Evolutionary conservation across 1,140 invertebrate species (phyloP), one percentile per base, ranked within the genome.

Genomic region (Cotesia chilonis): DNA sequence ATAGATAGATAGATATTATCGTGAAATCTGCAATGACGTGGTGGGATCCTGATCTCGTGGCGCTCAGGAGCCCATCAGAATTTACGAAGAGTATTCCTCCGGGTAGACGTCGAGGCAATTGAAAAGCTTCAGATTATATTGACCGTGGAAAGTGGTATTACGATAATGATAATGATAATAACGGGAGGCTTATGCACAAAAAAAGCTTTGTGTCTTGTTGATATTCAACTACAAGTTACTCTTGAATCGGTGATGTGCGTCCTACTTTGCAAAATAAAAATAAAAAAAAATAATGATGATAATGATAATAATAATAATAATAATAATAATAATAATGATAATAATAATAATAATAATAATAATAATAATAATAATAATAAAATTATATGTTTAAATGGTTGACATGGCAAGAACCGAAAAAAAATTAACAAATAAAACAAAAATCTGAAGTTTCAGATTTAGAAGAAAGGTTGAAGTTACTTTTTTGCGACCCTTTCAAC

Each of bases 51-150:
- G 14, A 35, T 4, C 55, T 35, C 28, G n/a, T 64, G 36, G 10
- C 61, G 37, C n/a, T 64, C 28, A 12, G 36, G 59, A 47, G 41
- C 41, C 41, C 41, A 47, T 47, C 41, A 47, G 41, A 47, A 38
- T 38, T 38, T 65, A 14, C 35, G 14, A 14, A 36, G 20, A 57
- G 54, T 57, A 57, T 20, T 36, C 17, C 14, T 35, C 60, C 12
- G 28, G 14, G 60, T n/a, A 20, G 28, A 66, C 41, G 6, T 47
- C n/a, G 35, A 6, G 52, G 41, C 41, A 57, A 74, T 74, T 65
- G 72, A 74, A 74, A 65, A 74, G 54, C 67, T 66, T 28, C 20
- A 74, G 60, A 74, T 74, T 74, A 55, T 70, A 74, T 74, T 70
- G 72, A 74, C 72, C 67, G 72, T 64, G 9, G 72, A 14, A 41